Evolutionary conservation across 2,888 invertebrate species (phyloP), one percentile per base, ranked within the genome.

Genomic region (Protonemura montana): DNA sequence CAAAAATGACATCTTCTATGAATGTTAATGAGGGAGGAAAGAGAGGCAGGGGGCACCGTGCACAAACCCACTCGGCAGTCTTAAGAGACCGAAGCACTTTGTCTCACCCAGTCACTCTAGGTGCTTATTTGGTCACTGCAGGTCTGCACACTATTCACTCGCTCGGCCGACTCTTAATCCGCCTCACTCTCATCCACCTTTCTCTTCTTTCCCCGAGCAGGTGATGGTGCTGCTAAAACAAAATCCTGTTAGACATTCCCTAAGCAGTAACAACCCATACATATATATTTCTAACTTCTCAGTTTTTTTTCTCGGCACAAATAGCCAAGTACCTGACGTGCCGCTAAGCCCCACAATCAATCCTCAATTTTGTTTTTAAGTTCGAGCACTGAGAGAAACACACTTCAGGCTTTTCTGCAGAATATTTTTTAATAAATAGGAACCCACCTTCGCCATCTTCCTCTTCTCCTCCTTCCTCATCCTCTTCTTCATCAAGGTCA

Each of bases 191-290:
- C 95, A 90, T 95, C 95, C 90, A 93, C 93, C 93, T 95, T 95
- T 93, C 95, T 93, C 91, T 95, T 95, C 91, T 95, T 95, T 89
- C 95, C 95, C 91, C 95, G 92, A n/a, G 30, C 81, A 10, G 78
- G 78, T 87, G 93, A 93, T 89, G 94, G 92, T 89, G 93, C 91
- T 89, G 92, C 92, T 91, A 91, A 10, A 88, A 87, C 28, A 85
- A 87, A 86, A 35, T 35, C 35, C 35, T 35, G 10, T 35, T 35
- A 3, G 10, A 6, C 77, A 25, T 1, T n/a, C 26, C 1, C 76
- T 0, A 6, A 6, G 35, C 35, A 35, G 35, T 10, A 35, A 3
- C 35, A 35, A 10, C 10, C 35, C 35, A 35, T 6, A 35, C n/a
- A n/a, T n/a, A n/a, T n/a, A n/a, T n/a, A n/a, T n/a, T n/a, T n/a